These are phyloP conservation scores for Aricia agestis DNA, from an alignment of 1,140 invertebrate genomes.

Conservation along the genomic window DNA sequence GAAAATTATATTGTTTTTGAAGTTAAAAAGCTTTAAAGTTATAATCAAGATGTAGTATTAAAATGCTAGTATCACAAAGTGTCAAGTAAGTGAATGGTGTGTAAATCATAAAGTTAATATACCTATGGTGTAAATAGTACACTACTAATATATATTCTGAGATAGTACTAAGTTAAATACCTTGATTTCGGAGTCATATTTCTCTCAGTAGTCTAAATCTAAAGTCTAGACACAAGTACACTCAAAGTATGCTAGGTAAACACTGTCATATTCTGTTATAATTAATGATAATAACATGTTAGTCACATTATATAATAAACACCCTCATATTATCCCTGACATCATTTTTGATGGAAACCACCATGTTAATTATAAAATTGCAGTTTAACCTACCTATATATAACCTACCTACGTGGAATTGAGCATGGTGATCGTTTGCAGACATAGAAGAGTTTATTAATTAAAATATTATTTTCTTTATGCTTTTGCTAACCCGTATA, in stretches of 20 bases:
- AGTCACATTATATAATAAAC: neutral
- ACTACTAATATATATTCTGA: no score
- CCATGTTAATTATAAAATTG: neutral
- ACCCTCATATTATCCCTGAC: neutral
- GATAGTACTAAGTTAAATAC: neutral
- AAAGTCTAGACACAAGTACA: neutral
- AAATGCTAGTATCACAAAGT: no score
- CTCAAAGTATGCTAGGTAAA: neutral
- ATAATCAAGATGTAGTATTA: no score
- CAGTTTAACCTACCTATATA: no score
- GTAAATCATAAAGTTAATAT: no score
- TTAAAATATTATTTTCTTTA: no score
- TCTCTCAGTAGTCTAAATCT: neutral
- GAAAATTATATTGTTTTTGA: no score
- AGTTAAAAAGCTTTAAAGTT: no score
- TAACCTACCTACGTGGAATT: neutral
- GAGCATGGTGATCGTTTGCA: neutral
- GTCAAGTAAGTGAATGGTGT: no score
- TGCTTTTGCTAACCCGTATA: no score
- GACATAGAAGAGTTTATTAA: neutral
- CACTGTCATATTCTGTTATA: neutral
- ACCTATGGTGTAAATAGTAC: no score
- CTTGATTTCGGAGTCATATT: neutral
- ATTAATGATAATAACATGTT: neutral
- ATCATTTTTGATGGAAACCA: neutral